Percentiles rank a stretch among this genome's conserved stretches.
These are phyloP conservation scores for Agrochola macilenta DNA, from an alignment of 2,888 invertebrate genomes.

Conservation along the genomic window DNA sequence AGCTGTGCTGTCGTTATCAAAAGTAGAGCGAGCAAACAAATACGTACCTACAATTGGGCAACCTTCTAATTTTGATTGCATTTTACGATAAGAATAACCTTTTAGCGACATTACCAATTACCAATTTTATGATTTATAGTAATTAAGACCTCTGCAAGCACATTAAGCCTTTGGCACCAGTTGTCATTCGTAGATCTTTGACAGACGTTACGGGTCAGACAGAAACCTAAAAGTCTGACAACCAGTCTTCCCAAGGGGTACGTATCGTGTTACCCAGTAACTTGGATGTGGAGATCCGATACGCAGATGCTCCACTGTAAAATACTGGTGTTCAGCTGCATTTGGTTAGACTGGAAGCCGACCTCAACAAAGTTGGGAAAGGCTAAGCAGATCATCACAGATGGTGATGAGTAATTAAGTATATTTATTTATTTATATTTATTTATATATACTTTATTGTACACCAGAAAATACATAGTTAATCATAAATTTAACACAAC, in stretches of 20 bases:
- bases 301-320: background rate
- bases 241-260: background rate
- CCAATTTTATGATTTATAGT: constrained; percentile 12
- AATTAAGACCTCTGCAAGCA: background rate
- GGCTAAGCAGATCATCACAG: too few species aligned
- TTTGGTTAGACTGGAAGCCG: too few species aligned
- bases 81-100: constrained; percentile 66
- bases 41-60: constrained; percentile 72
- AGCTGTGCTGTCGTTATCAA: constrained; percentile 70
- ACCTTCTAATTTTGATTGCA: constrained; percentile 76
- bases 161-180: background rate
- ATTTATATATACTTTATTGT: too few species aligned
- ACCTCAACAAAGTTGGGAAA: background rate
- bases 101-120: constrained; percentile 45
- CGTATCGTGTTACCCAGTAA: background rate
- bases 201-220: too few species aligned
- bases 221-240: too few species aligned
- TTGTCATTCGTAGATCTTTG: background rate
- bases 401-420: background rate
- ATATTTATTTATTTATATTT: too few species aligned
- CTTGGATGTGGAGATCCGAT: background rate
- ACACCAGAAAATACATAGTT: too few species aligned
- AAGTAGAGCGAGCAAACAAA: constrained; percentile 77
- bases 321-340: background rate
- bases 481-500: too few species aligned